Conservation (phyloP, 1,140 invertebrate genomes). For the Mesaphorura yosii region DNA sequence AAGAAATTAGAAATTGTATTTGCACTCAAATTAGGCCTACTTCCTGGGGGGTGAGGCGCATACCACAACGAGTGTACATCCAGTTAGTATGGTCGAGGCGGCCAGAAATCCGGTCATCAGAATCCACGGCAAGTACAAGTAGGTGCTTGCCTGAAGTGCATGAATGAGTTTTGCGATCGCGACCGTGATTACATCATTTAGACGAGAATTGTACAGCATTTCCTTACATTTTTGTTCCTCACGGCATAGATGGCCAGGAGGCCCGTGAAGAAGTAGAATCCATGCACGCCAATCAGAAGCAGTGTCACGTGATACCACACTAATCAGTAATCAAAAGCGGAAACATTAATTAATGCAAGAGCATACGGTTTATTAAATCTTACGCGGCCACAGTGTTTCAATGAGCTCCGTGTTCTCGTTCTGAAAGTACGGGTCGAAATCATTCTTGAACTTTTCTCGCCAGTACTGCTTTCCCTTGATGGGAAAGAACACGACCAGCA, state of each 20-base stretch:
- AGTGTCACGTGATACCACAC: slow-evolving; percentile 17
- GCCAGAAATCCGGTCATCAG: slow-evolving; percentile 11
- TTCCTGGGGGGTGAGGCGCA: slow-evolving; percentile 6
- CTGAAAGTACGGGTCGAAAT: slow-evolving; percentile 15
- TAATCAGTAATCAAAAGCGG: slow-evolving; percentile 1
- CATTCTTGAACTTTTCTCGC: slow-evolving; percentile 19
- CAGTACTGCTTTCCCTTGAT: slow-evolving; percentile 11
- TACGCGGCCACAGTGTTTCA: slow-evolving; percentile 10
- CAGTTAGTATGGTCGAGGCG: background rate
- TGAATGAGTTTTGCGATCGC: background rate
- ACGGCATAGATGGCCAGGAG: slow-evolving; percentile 5
- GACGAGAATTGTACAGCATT: background rate
- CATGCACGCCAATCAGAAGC: slow-evolving; percentile 3
- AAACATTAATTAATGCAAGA: background rate
- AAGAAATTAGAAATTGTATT: background rate
- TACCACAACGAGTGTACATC: slow-evolving; percentile 7
- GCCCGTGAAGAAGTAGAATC: slow-evolving; percentile 11
- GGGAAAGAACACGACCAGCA: slow-evolving; percentile 1
- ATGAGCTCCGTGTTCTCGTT: slow-evolving; percentile 15
- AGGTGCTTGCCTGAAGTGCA: background rate
- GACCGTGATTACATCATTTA: background rate
- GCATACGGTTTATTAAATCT: background rate
- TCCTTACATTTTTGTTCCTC: slow-evolving; percentile 4
- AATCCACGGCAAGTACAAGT: slow-evolving; percentile 23
- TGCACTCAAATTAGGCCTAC: slow-evolving; percentile 11